These are phyloP conservation scores for Aphelinus certus DNA, from an alignment of 1,140 invertebrate genomes.

Conservation along the genomic window DNA sequence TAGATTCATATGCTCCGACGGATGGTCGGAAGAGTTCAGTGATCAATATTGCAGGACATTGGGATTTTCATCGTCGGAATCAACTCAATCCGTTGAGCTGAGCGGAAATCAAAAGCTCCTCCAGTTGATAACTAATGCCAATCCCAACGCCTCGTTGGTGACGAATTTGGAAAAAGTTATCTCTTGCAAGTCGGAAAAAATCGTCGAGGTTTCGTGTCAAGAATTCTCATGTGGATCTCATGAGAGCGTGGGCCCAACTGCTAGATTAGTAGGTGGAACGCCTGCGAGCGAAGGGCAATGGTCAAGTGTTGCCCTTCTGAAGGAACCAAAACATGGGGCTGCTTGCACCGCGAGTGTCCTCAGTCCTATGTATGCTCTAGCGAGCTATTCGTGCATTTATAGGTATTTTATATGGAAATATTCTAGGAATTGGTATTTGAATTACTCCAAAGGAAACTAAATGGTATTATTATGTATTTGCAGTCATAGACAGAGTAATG, in stretches of 20 bases:
- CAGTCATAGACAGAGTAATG: slow-evolving; percentile 58
- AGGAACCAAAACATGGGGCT: slow-evolving; percentile 65
- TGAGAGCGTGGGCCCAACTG: slow-evolving; percentile 57
- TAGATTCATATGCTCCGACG: slow-evolving; percentile 65
- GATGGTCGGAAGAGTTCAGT: slow-evolving; percentile 68
- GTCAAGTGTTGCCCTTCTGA: slow-evolving; percentile 69
- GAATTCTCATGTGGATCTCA: slow-evolving; percentile 68
- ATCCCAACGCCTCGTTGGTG: slow-evolving; percentile 54
- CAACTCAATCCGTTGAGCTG: slow-evolving; percentile 53
- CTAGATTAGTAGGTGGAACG: slow-evolving; percentile 66
- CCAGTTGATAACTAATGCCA: slow-evolving; percentile 58
- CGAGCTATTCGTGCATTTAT: slow-evolving; percentile 70
- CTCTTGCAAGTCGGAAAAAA: slow-evolving; percentile 61
- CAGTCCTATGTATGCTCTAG: slow-evolving; percentile 68
- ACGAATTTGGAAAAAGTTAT: slow-evolving; percentile 60
- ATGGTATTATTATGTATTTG: slow-evolving; percentile 4
- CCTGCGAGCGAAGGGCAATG: slow-evolving; percentile 66
- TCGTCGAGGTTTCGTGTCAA: slow-evolving; percentile 69
- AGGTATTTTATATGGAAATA: slow-evolving; percentile 51
- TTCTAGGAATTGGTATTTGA: not conserved
- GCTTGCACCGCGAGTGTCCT: slow-evolving; percentile 71
- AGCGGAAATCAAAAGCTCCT: slow-evolving; percentile 49
- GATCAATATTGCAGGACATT: slow-evolving; percentile 67
- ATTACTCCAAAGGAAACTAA: not conserved
- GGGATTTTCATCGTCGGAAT: slow-evolving; percentile 65